Conservation (phyloP, 2,797 vertebrate genomes). For the Phataginus tetradactyla region DNA sequence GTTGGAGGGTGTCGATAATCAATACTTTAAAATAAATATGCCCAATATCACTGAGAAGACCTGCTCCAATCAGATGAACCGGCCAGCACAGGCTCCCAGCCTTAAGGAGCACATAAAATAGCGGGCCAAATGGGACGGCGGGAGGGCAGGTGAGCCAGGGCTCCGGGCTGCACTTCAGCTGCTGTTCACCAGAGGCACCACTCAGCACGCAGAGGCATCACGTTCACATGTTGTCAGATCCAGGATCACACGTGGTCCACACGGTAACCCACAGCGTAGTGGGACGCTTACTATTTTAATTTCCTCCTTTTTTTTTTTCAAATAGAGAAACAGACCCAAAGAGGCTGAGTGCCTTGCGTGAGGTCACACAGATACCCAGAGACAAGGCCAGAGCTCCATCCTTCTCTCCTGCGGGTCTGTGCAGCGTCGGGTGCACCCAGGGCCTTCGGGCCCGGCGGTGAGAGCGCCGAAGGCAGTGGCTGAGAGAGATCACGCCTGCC, state of each 20-base stretch:
- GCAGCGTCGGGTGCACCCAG: not conserved
- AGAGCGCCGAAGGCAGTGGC: not conserved
- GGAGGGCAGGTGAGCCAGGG: not conserved
- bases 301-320: not conserved
- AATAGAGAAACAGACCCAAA: not conserved
- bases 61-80: not conserved
- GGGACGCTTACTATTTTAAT: not conserved
- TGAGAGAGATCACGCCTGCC: no score
- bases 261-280: not conserved
- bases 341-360: not conserved
- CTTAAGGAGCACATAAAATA: not conserved
- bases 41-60: not conserved
- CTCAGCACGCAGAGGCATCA: not conserved
- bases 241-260: not conserved
- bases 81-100: not conserved
- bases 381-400: not conserved
- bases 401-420: not conserved
- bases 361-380: not conserved
- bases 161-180: not conserved
- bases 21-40: not conserved
- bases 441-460: not conserved
- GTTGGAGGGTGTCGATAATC: not conserved
- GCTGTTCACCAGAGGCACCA: not conserved
- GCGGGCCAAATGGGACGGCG: accelerated
- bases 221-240: not conserved